Conservation (phyloP, 2,888 invertebrate species). For the Tipula helvola region DNA sequence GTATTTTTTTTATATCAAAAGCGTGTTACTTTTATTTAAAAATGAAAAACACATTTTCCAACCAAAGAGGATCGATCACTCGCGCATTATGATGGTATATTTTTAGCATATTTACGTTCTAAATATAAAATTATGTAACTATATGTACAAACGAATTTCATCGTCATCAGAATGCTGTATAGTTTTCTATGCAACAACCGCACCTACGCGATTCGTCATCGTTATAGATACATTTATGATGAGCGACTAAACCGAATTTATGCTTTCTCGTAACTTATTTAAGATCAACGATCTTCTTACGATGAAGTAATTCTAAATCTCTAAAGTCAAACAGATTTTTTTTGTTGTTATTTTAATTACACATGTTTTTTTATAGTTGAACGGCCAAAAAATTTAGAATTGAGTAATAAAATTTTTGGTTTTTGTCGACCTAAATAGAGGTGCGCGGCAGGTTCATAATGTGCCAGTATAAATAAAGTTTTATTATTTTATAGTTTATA, state of each 20-base stretch:
- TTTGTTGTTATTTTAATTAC: not conserved
- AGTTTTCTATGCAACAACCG: not conserved
- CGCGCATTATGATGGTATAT: not conserved
- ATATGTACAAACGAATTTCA: not conserved
- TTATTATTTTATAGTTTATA: no score
- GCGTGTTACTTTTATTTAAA: not conserved
- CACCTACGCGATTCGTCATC: not conserved
- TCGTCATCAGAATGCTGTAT: not conserved
- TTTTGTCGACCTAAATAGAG: no score
- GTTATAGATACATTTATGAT: not conserved
- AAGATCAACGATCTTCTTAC: not conserved
- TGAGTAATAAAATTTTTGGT: no score
- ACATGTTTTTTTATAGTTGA: not conserved
- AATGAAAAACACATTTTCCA: not conserved
- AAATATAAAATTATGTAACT: not conserved
- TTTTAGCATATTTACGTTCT: not conserved
- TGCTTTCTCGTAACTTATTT: not conserved
- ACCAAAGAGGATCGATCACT: not conserved
- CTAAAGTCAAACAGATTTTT: not conserved
- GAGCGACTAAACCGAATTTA: not conserved
- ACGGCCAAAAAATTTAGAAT: not conserved
- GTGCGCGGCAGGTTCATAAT: no score
- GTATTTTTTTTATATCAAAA: not conserved
- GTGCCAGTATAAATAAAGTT: no score
- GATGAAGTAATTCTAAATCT: not conserved